Evolutionary conservation across 1,140 invertebrate species (phyloP).

Genomic region (Diorhabda carinulata): DNA sequence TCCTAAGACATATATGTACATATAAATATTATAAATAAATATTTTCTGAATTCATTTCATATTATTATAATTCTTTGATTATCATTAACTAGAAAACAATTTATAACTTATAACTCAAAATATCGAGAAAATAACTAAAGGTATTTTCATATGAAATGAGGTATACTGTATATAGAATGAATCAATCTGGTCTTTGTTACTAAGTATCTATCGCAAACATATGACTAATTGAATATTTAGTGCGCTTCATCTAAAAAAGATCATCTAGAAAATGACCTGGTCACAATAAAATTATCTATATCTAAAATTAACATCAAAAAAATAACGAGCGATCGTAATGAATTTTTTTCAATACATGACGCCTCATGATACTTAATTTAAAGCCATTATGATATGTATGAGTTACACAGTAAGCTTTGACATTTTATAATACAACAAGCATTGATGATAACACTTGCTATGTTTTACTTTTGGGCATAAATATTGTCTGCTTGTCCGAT

Average conservation of each 20-base stretch:
- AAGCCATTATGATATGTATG: constrained; percentile 38
- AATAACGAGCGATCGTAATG: background rate
- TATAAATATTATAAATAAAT: no score
- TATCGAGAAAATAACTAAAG: no score
- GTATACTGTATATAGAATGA: no score
- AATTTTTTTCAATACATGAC: background rate
- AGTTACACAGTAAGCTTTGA: constrained; percentile 37
- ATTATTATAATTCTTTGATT: no score
- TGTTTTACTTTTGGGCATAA: constrained; percentile 8
- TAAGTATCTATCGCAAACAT: no score
- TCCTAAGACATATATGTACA: no score
- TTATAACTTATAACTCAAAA: no score
- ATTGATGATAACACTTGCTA: constrained; percentile 15
- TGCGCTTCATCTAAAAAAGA: background rate
- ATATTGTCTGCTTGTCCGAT: background rate
- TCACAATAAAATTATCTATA: background rate
- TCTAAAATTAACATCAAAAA: background rate
- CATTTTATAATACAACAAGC: constrained; percentile 27
- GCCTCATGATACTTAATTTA: constrained; percentile 19
- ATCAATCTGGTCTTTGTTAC: no score
- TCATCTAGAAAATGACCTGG: background rate
- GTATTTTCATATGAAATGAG: no score
- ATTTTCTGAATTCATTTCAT: no score
- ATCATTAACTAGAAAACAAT: no score
- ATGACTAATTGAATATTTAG: background rate